Evolutionary conservation across 2,113 vertebrate genomes (phyloP).

Genomic region (Ascaphus truei): DNA sequence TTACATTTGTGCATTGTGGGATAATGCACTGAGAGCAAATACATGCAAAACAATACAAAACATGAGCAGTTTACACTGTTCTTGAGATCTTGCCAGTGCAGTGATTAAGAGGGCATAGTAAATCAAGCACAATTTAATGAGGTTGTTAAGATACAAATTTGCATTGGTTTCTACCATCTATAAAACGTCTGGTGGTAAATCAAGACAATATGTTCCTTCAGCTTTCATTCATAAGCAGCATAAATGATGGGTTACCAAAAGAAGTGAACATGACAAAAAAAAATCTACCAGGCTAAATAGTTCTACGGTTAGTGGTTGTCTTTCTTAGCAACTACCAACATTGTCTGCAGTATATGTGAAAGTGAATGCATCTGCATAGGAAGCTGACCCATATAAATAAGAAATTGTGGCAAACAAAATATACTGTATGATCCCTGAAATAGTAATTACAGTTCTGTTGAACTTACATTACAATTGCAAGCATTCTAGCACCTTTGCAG

Average conservation of each 20-base stretch:
- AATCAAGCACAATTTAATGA: slow-evolving; percentile 30
- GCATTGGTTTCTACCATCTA: slow-evolving; percentile 20
- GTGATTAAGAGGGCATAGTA: slow-evolving; percentile 27
- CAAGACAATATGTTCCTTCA: slow-evolving; percentile 23
- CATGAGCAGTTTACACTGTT: slow-evolving; percentile 12
- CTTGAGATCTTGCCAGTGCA: slow-evolving; percentile 24
- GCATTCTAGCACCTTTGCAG: no score
- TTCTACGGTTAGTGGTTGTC: no score
- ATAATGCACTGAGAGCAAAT: slow-evolving; percentile 8
- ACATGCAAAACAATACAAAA: slow-evolving; percentile 21
- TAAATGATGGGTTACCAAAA: slow-evolving; percentile 10
- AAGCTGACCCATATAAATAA: no score
- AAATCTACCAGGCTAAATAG: no score
- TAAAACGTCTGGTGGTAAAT: slow-evolving; percentile 11
- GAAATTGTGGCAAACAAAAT: no score
- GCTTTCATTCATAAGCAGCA: slow-evolving; percentile 21
- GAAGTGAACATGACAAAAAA: no score
- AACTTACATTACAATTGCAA: no score
- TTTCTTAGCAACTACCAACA: no score
- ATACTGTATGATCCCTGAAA: no score
- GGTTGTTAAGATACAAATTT: slow-evolving; percentile 27
- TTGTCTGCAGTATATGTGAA: no score
- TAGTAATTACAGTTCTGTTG: no score
- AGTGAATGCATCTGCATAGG: no score
- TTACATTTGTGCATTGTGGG: background rate